Evolutionary conservation across 2,113 vertebrate species (phyloP).

Genomic region (Arothron firmamentum): DNA sequence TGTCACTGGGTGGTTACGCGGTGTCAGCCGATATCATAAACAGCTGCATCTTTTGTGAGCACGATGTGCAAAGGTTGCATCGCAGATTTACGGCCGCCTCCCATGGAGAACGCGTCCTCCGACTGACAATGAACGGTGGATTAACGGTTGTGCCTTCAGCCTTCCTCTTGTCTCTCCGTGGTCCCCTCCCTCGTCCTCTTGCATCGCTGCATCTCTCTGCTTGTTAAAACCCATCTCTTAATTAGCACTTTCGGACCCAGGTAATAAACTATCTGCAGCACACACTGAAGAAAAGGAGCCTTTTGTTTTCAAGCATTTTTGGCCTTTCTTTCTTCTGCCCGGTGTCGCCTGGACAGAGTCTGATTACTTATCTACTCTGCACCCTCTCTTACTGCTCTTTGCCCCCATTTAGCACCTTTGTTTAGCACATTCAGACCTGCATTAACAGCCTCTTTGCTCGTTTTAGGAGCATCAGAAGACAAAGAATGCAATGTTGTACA

Average conservation of each 20-base stretch:
- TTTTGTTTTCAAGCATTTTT: conserved; percentile 61
- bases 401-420: conserved; percentile 28
- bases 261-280: conserved; percentile 74
- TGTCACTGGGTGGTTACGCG: conserved; percentile 48
- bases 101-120: conserved; percentile 62
- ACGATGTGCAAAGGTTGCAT: conserved; percentile 45
- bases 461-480: not conserved
- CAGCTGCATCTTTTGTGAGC: conserved; percentile 49
- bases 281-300: conserved; percentile 65
- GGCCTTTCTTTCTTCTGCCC: conserved; percentile 22
- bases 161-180: conserved; percentile 38
- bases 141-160: conserved; percentile 71
- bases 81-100: conserved; percentile 72
- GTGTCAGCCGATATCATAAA: conserved; percentile 56
- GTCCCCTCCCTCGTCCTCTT: conserved; percentile 15
- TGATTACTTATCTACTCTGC: conserved; percentile 48
- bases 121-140: conserved; percentile 72
- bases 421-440: not conserved
- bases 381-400: conserved; percentile 13
- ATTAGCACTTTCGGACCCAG: conserved; percentile 71
- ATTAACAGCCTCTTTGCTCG: not conserved
- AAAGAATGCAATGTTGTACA: not conserved
- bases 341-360: conserved; percentile 30
- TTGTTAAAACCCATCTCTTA: conserved; percentile 68
- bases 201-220: conserved; percentile 34